phyloP scores from a whole-genome alignment of 2,113 vertebrate genomes.

The Stegastes partitus region DNA sequence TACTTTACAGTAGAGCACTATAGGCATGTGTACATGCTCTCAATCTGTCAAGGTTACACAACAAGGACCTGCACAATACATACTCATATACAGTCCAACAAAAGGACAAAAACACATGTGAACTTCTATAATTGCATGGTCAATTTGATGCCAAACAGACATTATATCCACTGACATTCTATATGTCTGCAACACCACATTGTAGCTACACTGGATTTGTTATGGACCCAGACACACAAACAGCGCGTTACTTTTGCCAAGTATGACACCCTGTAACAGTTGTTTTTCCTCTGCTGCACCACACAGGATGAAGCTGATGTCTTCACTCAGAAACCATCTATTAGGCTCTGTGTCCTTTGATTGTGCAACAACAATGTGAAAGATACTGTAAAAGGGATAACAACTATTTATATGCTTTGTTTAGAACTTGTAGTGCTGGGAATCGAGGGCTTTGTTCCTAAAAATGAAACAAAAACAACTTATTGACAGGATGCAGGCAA shows the following conservation, averaged over 20 bases:
- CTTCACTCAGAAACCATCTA: not conserved
- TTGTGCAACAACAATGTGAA: not conserved
- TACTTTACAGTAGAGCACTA: slow-evolving; percentile 26
- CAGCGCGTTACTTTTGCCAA: not conserved
- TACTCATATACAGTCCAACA: slow-evolving; percentile 12
- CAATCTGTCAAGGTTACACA: slow-evolving; percentile 67
- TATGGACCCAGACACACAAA: not conserved
- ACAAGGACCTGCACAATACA: slow-evolving; percentile 29
- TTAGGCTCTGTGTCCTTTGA: not conserved
- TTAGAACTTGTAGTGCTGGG: too few relatives aligned
- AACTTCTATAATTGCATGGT: slow-evolving; percentile 18
- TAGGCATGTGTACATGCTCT: slow-evolving; percentile 51
- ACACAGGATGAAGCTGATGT: not conserved
- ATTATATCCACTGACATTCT: slow-evolving; percentile 23
- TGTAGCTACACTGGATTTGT: slow-evolving; percentile 1
- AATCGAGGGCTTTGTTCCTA: too few relatives aligned
- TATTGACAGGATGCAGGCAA: too few relatives aligned
- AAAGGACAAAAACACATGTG: slow-evolving; percentile 20
- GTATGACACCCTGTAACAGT: not conserved
- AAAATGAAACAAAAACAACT: too few relatives aligned
- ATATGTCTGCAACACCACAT: not conserved
- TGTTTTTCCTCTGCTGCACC: not conserved
- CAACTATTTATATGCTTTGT: too few relatives aligned
- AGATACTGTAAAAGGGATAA: not conserved
- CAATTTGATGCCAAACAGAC: slow-evolving; percentile 34